Percentiles rank a stretch among this genome's conserved stretches.
Evolutionary conservation across 2,113 vertebrate genomes (phyloP).

Genomic region (Stigmatopora argus): DNA sequence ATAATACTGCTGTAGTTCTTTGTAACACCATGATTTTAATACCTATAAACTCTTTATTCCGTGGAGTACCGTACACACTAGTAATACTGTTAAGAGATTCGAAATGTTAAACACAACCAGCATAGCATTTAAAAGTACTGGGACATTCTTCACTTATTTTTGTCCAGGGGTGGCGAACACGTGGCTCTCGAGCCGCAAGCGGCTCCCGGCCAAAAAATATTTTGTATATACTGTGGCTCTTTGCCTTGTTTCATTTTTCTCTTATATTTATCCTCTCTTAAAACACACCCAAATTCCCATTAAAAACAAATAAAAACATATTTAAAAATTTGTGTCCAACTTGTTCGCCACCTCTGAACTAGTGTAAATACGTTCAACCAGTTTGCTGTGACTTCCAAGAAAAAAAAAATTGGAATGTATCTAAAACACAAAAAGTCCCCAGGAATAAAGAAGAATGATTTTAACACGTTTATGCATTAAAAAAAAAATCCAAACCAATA

Average conservation of each 20-base stretch:
- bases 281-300: too few relatives aligned
- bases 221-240: too few relatives aligned
- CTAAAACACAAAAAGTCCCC: neutral
- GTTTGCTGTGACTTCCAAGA: neutral
- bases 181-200: too few relatives aligned
- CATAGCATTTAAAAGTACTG: neutral
- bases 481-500: neutral
- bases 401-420: neutral
- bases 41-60: neutral
- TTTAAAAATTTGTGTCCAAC: too few relatives aligned
- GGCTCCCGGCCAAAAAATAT: too few relatives aligned
- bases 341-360: too few relatives aligned
- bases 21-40: neutral
- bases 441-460: neutral
- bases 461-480: neutral
- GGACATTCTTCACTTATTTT: neutral
- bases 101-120: neutral
- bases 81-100: neutral
- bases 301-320: too few relatives aligned
- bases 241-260: too few relatives aligned
- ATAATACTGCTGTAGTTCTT: slow-evolving; percentile 5
- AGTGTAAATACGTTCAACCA: too few relatives aligned
- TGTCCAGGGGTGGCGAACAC: neutral
- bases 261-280: too few relatives aligned
- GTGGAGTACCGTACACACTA: neutral